These are phyloP conservation scores for Gymnocypris eckloni DNA, from an alignment of 2,797 vertebrate genomes.

Conservation along the genomic window DNA sequence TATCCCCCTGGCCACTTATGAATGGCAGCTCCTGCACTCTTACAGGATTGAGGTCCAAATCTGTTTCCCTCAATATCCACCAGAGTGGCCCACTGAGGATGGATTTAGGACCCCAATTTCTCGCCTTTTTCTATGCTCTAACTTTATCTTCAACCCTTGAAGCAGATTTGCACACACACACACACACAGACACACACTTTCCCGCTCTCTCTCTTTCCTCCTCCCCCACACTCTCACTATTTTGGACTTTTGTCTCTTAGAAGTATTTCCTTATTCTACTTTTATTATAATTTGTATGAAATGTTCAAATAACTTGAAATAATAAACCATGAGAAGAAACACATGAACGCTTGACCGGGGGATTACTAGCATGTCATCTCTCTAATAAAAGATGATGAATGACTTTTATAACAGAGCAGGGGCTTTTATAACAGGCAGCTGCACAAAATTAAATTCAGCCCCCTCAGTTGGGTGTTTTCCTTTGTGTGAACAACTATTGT, in stretches of 20 bases:
- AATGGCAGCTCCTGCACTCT: slow-evolving; percentile 52
- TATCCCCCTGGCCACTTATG: not conserved
- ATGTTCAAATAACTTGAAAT: slow-evolving; percentile 6
- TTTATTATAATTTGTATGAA: not conserved
- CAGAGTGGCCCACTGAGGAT: not conserved
- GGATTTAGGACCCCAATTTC: slow-evolving; percentile 54
- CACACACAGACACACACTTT: slow-evolving; percentile 21
- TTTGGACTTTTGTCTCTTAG: not conserved
- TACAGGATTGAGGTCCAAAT: slow-evolving; percentile 55
- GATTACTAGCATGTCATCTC: slow-evolving; percentile 21
- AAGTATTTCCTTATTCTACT: not conserved
- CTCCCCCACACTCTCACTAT: not conserved
- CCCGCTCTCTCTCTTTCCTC: slow-evolving; percentile 12
- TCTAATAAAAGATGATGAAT: slow-evolving; percentile 43
- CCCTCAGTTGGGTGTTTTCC: slow-evolving; percentile 18
- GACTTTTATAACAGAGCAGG: slow-evolving; percentile 4
- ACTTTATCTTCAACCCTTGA: slow-evolving; percentile 13
- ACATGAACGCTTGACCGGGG: slow-evolving; percentile 32
- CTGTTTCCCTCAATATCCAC: not conserved
- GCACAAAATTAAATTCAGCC: slow-evolving; percentile 32
- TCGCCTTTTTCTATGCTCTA: slow-evolving; percentile 5
- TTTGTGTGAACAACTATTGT: slow-evolving; percentile 31
- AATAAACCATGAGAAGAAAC: not conserved
- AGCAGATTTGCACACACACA: slow-evolving; percentile 9
- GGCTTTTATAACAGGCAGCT: slow-evolving; percentile 29